These are phyloP conservation scores for Chesias legatella DNA, from an alignment of 2,888 invertebrate genomes.

Conservation along the genomic window DNA sequence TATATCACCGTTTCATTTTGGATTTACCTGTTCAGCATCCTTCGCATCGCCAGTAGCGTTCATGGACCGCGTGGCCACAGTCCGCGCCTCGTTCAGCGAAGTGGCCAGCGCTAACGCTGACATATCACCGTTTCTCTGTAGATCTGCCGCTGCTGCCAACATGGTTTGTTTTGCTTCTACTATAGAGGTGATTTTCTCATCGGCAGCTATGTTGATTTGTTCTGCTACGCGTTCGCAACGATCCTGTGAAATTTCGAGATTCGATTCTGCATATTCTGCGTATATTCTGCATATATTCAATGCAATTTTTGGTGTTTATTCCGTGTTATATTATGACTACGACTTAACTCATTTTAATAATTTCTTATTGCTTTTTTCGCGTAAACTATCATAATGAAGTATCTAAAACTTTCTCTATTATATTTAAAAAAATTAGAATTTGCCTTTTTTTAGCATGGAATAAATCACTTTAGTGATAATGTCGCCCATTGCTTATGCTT, in stretches of 20 bases:
- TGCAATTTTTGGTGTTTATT: no score
- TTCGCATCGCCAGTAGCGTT: constrained; percentile 46
- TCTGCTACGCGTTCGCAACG: constrained; percentile 77
- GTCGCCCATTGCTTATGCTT: no score
- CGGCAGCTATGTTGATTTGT: constrained; percentile 73
- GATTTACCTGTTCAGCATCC: constrained; percentile 66
- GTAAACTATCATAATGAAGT: no score
- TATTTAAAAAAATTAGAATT: no score
- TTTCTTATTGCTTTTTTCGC: no score
- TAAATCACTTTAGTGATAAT: no score
- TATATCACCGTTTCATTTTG: no score
- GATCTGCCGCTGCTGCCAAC: constrained; percentile 58
- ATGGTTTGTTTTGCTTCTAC: constrained; percentile 62
- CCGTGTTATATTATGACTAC: no score
- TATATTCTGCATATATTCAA: no score
- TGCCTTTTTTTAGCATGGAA: no score
- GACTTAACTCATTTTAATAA: no score
- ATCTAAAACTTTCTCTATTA: no score
- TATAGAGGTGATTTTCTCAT: constrained; percentile 75
- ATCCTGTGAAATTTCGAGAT: constrained; percentile 43
- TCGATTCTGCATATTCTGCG: not conserved
- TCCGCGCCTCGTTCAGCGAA: constrained; percentile 65
- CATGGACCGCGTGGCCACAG: constrained; percentile 61
- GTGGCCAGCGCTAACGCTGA: constrained; percentile 67
- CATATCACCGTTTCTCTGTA: constrained; percentile 66